Evolutionary conservation across 2,888 invertebrate species (phyloP).

Genomic region (Lasius platythorax): DNA sequence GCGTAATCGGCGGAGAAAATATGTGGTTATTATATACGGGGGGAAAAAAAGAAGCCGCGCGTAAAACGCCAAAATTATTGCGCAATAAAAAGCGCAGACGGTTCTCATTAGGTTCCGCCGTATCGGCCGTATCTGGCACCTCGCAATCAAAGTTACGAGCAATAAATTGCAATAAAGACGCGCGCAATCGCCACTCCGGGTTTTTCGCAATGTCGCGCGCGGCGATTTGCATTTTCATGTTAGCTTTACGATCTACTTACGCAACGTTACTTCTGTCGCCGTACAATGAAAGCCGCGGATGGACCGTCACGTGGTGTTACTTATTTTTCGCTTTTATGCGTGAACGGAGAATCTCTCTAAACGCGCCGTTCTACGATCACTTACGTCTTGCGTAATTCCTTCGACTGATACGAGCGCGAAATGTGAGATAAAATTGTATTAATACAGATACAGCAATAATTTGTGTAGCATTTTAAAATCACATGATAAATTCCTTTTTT

Average conservation of each 20-base stretch:
- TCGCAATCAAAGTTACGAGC: slow-evolving; percentile 59
- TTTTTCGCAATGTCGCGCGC: slow-evolving; percentile 56
- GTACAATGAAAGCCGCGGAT: slow-evolving; percentile 41
- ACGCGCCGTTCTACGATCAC: not conserved
- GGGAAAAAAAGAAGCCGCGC: not conserved
- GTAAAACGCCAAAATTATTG: slow-evolving; percentile 59
- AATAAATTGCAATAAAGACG: slow-evolving; percentile 66
- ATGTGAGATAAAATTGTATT: not conserved
- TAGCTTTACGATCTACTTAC: slow-evolving; percentile 60
- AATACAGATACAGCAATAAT: not conserved
- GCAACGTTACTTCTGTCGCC: slow-evolving; percentile 56
- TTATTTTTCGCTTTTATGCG: slow-evolving; percentile 35
- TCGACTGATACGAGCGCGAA: slow-evolving; percentile 3
- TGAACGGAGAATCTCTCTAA: slow-evolving; percentile 3
- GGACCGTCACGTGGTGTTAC: not conserved
- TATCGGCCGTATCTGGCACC: slow-evolving; percentile 51
- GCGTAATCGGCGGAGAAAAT: slow-evolving; percentile 23
- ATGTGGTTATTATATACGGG: slow-evolving; percentile 12
- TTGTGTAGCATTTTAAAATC: not conserved
- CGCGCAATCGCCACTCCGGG: slow-evolving; percentile 49
- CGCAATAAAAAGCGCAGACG: slow-evolving; percentile 54
- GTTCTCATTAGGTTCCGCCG: slow-evolving; percentile 49
- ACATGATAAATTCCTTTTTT: not conserved
- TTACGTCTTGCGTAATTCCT: slow-evolving; percentile 17
- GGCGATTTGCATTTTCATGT: slow-evolving; percentile 60